Conservation (phyloP, 2,888 invertebrate species). For the Hyalella azteca region DNA sequence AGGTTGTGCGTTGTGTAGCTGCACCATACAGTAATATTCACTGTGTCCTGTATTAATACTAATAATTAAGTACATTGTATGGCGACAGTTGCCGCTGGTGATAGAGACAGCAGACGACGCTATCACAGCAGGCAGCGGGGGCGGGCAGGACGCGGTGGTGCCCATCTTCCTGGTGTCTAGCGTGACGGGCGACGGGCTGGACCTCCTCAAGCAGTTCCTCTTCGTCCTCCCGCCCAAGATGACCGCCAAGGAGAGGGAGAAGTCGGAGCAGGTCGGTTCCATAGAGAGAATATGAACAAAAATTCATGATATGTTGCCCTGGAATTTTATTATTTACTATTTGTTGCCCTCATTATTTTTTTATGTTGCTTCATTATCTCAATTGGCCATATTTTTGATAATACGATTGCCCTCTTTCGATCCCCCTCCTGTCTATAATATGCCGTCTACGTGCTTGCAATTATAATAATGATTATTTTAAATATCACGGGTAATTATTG, state of each 20-base stretch:
- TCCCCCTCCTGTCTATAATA: no score
- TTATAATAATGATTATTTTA: no score
- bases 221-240: conserved; percentile 77
- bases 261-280: conserved; percentile 72
- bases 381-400: no score
- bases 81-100: conserved; percentile 69
- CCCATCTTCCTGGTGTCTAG: conserved; percentile 90
- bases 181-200: conserved; percentile 84
- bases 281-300: no score
- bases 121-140: conserved; percentile 75
- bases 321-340: not conserved
- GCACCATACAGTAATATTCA: no score
- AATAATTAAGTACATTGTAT: no score
- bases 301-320: not conserved
- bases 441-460: no score
- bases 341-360: not conserved
- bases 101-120: conserved; percentile 75
- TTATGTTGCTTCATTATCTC: no score
- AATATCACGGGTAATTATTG: no score
- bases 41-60: no score
- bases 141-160: conserved; percentile 71
- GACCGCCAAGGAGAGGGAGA: conserved; percentile 72
- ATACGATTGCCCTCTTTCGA: no score
- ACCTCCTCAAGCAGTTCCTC: conserved; percentile 83
- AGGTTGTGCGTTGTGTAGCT: no score